Evolutionary conservation across 2,113 vertebrate genomes (phyloP), one percentile per base, ranked within the genome.

Genomic region (Oplegnathus fasciatus): DNA sequence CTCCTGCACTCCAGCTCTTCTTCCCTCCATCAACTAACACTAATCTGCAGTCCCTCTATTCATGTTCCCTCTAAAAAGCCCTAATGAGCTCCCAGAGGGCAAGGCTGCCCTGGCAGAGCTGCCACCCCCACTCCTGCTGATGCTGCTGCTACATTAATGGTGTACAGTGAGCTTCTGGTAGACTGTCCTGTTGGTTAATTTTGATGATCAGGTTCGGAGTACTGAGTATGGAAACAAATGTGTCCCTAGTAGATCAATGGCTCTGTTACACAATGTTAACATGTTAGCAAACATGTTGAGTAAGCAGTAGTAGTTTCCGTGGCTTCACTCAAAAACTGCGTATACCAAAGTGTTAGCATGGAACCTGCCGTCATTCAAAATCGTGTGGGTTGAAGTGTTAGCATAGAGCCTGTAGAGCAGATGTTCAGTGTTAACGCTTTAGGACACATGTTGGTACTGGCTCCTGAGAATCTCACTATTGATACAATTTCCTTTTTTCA

Each of bases 81-180:
- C 78, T 91, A 91, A 90, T 94, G 92, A 93, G 91, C 85, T 93
- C 93, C 92, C 93, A 92, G 86, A 89, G 83, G 91, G 85, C 78
- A 78, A 13, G 54, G 75, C 76, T 86, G 44, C 76, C 67, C 74
- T 85, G 80, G 75, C 78, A 89, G 80, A 44, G 83, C 80, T 79
- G 57, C 76, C 69, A 62, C 74, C 73, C 61, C 78, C 75, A 17
- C 80, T 15, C 28, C 84, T 46, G 24, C 82, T 71, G 26, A 66
- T 34, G 6, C 46, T 57, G 52, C 80, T 26, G 69, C n/a, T 77
- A 80, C 71, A 66, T 60, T 71, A 64, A 86, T 69, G 52, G n/a
- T 44, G 22, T 14, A 48, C 55, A 82, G 73, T 20, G 6, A 75
- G 82, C 42, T 71, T 54, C 54, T 26, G 69, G 22, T 54, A 13